A percentile compares a stretch with the other conserved stretches of the same genome.
Evolutionary conservation across 2,797 vertebrate genomes (phyloP).

Genomic region (Sarcophilus harrisii): DNA sequence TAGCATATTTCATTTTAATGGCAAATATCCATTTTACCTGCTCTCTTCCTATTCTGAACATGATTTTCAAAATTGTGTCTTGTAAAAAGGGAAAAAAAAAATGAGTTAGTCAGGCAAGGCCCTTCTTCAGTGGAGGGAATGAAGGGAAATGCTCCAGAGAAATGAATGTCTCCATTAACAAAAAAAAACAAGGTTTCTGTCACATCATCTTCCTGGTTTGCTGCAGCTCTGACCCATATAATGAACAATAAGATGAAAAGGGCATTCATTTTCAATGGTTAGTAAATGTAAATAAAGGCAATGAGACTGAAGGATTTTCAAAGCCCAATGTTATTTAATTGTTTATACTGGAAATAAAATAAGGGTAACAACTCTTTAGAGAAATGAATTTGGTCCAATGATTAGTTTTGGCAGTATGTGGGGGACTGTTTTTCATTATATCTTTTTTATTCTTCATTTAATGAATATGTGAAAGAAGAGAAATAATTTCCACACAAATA

Average conservation of each 20-base stretch:
- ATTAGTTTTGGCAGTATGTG: not conserved
- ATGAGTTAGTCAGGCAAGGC: not conserved
- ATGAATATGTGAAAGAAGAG: not conserved
- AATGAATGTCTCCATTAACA: not conserved
- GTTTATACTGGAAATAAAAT: constrained; percentile 35
- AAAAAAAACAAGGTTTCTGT: not conserved
- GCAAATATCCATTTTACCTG: constrained; percentile 19
- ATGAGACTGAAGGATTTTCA: constrained; percentile 9
- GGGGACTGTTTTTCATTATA: not conserved
- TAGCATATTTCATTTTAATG: not conserved
- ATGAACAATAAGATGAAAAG: constrained; percentile 6
- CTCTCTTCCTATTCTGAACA: not conserved
- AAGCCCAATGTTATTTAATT: constrained; percentile 18
- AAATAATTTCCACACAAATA: not conserved
- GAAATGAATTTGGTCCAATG: constrained; percentile 21
- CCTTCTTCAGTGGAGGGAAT: not conserved
- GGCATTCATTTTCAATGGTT: not conserved
- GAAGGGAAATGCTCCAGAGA: not conserved
- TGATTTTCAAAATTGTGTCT: constrained; percentile 20
- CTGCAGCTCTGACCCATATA: constrained; percentile 4
- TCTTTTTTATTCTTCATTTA: constrained; percentile 9
- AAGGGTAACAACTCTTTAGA: not conserved
- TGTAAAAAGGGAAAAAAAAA: not conserved
- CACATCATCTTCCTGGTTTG: not conserved
- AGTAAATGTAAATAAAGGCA: constrained; percentile 19